Base-by-base conservation (phyloP, 2,888 invertebrate species). In the Hecatera dysodea region DNA sequence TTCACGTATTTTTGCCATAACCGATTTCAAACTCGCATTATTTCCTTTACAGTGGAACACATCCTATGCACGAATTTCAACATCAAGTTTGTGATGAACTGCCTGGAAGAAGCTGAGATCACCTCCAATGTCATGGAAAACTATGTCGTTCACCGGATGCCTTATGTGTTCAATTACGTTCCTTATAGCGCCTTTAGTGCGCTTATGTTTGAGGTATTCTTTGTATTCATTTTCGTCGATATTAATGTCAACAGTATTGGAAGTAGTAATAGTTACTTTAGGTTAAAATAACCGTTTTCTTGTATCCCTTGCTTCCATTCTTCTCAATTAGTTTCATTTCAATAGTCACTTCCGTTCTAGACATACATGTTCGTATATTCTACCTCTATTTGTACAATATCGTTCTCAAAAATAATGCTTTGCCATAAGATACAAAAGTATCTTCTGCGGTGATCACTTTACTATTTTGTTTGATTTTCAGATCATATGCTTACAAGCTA, bases 1-100 rank as follows among this genome's bases (percentile, higher is more conserved):
- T n/a, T n/a, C n/a, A n/a, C n/a, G n/a, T n/a, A n/a, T n/a, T n/a
- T n/a, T n/a, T n/a, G n/a, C n/a, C 6, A n/a, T n/a, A 19, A n/a
- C 9, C 1, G 36, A 8, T 44, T 69, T 39, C 19, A 15, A 27
- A 9, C 9, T 19, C 22, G 44, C 22, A 19, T n/a, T 27, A 15
- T 67, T 33, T 50, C 2, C 33, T 44, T 89, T 88, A 19, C 86
- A 92, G 92, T 90, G 12, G 91, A 91, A 82, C 89, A 90, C 42
- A 17, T 86, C 1, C 57, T 90, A 1, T 87, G 83, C 6, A 67
- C 82, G 5, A 60, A 72, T 17, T 90, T 86, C 44, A 86, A 82
- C 52, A 22, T 86, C 5, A 87, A 75, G 12, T 71, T 86, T 0
- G 73, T 85, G 0, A 87, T 88, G 84, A 64, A 69, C 24, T 90